Evolutionary conservation across 1,140 invertebrate species (phyloP), one percentile per base, ranked within the genome.

Genomic region (Schmidtea mediterranea): DNA sequence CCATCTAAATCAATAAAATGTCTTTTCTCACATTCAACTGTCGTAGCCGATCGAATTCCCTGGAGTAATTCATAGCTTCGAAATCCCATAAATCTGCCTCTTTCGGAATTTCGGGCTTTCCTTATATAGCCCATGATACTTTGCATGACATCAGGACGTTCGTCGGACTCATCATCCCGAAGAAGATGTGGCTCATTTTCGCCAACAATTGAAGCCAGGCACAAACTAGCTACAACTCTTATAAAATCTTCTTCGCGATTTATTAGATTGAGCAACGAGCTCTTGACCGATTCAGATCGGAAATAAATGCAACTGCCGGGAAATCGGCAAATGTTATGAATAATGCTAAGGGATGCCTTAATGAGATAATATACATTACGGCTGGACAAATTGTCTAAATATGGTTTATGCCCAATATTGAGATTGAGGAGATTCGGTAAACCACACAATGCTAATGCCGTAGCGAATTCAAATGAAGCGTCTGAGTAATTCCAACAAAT

Each of bases 291-390:
- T 5, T 45, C 43, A 8, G 43, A 22, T 24, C 15, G 15, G n/a
- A 45, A 45, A 24, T 45, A 45, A 21, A 19, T 45, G n/a, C 15
- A 13, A 24, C 21, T 45, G 12, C 43, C 43, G 10, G 43, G 43
- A 21, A 45, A 15, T 22, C 43, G 43, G 12, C 15, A 15, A 24
- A 45, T 45, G 22, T 45, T 45, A 21, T 45, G 43, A 24, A 62
- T 46, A n/a, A 61, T 61, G 50, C 58, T 59, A 24, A 62, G 52
- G 10, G 59, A 59, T 5, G 61, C 56, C 47, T 61, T 61, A 13
- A 62, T 51, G 1, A 62, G 54, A 50, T 62, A 60, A 39, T 57
- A 56, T 13, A 62, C 60, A 56, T 62, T 62, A 58, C 59, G 59
- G 52, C 58, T 60, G 46, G 59, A 54, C 36, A 62, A 53, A 49